Evolutionary conservation across 30 jellyfish, hydroid and myxozoan genomes (phyloP).

Genomic region (Turritopsis dohrnii): DNA sequence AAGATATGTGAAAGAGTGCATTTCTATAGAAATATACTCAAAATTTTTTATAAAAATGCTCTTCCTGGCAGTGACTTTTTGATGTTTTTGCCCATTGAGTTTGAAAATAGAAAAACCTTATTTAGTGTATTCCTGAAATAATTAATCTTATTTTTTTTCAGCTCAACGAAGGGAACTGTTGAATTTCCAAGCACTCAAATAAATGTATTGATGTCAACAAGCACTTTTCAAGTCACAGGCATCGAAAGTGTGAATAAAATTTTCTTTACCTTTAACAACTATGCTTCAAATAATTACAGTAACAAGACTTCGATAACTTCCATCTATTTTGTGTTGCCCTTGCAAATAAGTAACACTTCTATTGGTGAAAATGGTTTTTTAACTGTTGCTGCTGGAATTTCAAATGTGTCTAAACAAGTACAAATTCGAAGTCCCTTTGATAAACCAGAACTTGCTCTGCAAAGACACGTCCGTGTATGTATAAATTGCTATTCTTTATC

Average conservation of each 20-base stretch:
- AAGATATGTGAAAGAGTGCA: background rate
- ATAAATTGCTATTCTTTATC: no score
- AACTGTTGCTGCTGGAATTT: background rate
- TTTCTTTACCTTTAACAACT: background rate
- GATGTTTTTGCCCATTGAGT: background rate
- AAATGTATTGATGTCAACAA: background rate
- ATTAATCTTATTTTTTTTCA: background rate
- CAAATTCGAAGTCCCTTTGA: background rate
- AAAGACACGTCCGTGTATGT: background rate
- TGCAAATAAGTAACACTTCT: background rate
- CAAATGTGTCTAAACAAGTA: background rate
- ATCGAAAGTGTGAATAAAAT: background rate
- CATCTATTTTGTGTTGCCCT: background rate
- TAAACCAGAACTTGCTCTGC: background rate
- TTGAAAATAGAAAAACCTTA: background rate
- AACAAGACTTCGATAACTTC: background rate
- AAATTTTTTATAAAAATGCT: background rate
- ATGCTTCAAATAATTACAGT: background rate
- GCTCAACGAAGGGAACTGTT: background rate
- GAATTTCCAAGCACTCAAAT: background rate
- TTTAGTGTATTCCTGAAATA: no score
- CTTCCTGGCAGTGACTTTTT: background rate
- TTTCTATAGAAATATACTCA: background rate
- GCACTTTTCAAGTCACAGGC: background rate
- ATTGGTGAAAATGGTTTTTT: background rate